These are phyloP conservation scores for Drepana falcataria DNA, from an alignment of 2,888 invertebrate genomes.

Conservation along the genomic window DNA sequence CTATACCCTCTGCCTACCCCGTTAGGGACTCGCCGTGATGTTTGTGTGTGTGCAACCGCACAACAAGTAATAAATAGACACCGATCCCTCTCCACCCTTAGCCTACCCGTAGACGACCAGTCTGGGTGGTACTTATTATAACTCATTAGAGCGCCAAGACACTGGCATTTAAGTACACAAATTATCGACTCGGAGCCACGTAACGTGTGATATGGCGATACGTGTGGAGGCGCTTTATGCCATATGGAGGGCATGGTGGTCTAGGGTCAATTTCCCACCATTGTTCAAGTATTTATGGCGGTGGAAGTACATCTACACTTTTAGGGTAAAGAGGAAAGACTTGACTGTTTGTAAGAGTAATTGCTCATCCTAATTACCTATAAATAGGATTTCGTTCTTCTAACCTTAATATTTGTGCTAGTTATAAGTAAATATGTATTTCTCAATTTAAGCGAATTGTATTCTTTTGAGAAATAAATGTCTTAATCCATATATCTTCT, in stretches of 20 bases:
- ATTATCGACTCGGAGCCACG: conserved; percentile 38
- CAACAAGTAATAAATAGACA: too few species aligned
- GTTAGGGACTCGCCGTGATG: too few species aligned
- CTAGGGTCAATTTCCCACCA: not conserved
- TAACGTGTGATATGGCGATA: not conserved
- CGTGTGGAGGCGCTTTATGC: not conserved
- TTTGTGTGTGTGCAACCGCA: too few species aligned
- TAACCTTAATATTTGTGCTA: too few species aligned
- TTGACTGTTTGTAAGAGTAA: not conserved
- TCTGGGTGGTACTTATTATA: conserved; percentile 56
- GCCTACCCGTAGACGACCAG: conserved; percentile 13
- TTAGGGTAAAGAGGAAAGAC: not conserved
- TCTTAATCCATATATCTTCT: too few species aligned
- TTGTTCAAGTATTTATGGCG: not conserved
- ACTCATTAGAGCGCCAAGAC: conserved; percentile 59
- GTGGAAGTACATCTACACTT: not conserved
- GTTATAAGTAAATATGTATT: too few species aligned
- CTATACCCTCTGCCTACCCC: too few species aligned
- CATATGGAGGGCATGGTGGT: not conserved
- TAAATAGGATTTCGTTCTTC: too few species aligned
- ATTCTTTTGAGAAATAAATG: too few species aligned
- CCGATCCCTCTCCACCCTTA: conserved; percentile 25
- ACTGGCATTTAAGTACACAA: conserved; percentile 47
- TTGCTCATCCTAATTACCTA: too few species aligned
- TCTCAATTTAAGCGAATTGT: too few species aligned